Evolutionary conservation across 1,140 invertebrate species (phyloP).

Genomic region (Cardiocondyla obscurior): DNA sequence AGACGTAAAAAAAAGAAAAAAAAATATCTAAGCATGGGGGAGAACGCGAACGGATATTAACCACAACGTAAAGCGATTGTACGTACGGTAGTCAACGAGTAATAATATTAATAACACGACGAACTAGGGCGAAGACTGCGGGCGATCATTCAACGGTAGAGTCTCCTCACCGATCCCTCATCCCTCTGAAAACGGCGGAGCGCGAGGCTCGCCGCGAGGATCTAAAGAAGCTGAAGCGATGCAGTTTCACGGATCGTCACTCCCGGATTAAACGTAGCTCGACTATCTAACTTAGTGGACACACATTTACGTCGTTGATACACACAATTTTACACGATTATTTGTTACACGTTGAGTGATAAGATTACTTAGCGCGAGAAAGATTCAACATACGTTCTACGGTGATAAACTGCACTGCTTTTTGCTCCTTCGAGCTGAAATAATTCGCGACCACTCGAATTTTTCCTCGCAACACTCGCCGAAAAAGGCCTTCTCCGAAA

Average conservation of each 20-base stretch:
- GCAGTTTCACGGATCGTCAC: constrained; percentile 14
- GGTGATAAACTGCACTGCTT: constrained; percentile 16
- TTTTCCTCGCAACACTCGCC: too few species aligned
- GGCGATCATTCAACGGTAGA: constrained; percentile 9
- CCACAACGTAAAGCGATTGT: constrained; percentile 22
- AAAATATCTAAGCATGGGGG: not conserved
- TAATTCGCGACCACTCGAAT: too few species aligned
- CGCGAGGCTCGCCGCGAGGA: not conserved
- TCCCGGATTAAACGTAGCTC: not conserved
- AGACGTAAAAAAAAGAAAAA: constrained; percentile 38
- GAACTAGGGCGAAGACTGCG: not conserved
- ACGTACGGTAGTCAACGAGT: constrained; percentile 51
- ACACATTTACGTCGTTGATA: not conserved
- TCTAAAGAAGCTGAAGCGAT: constrained; percentile 35
- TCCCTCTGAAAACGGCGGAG: not conserved
- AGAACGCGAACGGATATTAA: constrained; percentile 33
- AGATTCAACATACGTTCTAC: not conserved
- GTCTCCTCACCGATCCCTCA: not conserved
- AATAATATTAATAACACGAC: constrained; percentile 23
- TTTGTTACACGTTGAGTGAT: not conserved
- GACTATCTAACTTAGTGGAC: constrained; percentile 3
- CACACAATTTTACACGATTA: not conserved
- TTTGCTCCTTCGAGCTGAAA: too few species aligned
- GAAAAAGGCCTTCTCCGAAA: too few species aligned
- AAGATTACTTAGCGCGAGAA: not conserved